Evolutionary conservation across 2,888 invertebrate genomes (phyloP), one percentile per base, ranked within the genome.

Genomic region (Camptogramma bilineatum): DNA sequence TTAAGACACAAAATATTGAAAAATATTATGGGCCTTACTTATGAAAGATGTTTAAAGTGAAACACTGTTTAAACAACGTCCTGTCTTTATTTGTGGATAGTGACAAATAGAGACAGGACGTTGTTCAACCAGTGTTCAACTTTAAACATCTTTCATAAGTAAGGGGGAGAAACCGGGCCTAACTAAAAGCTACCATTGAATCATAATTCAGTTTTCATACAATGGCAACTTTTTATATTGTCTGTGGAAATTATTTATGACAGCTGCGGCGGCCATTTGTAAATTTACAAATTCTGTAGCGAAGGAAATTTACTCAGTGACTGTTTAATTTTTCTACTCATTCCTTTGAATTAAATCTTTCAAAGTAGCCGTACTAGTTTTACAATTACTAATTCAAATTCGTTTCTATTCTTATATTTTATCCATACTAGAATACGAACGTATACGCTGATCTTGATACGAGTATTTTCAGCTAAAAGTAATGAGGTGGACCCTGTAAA

Each of bases 251-350:
- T 17, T 44, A 52, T 50, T 52, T 61, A 50, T 84, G 88, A 86
- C 87, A 84, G 82, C 72, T 83, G 79, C 70, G 80, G 82, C 89
- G 79, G 90, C 90, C 90, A 89, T 90, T 83, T 88, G 75, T 81
- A 73, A 78, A 73, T 73, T 73, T 73, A 68, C 52, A 72, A 67
- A 62, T 59, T 60, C 39, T 42, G 42, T 54, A 34, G 46, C 57
- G 63, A 65, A 63, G 39, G 61, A 31, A 50, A 19, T 61, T 53
- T 39, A n/a, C 39, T 2, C 10, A 47, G 47, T 52, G n/a, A n/a
- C 28, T 7, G 28, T 28, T 28, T 28, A 28, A 4, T 73, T 42
- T 8, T 13, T 13, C 28, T 47, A 39, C 16, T 72, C 68, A 73
- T 71, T 79, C 60, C 64, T 64, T 73, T 69, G 57, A 70, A 64